phyloP scores from a whole-genome alignment of 1,140 invertebrate genomes.

The Conus ventricosus region DNA sequence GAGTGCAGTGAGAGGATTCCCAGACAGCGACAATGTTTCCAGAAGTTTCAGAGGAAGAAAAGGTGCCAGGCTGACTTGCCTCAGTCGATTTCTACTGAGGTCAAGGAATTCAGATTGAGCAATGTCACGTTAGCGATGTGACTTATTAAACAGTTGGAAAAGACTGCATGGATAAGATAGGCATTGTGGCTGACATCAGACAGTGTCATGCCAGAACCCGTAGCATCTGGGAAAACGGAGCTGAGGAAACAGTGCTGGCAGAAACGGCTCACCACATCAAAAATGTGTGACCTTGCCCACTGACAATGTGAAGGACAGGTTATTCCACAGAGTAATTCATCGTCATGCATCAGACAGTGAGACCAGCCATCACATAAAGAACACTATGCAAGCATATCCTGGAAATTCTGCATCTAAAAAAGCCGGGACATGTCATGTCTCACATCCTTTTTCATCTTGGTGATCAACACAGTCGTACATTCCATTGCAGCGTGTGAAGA shows the following conservation, averaged over 20 bases:
- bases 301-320: not conserved
- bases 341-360: slow-evolving; percentile 17
- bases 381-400: not conserved
- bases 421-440: not conserved
- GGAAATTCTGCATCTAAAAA: not conserved
- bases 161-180: not conserved
- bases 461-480: not conserved
- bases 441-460: not conserved
- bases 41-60: not conserved
- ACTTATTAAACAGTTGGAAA: not conserved
- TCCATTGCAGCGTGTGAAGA: slow-evolving; percentile 23
- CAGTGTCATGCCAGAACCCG: not conserved
- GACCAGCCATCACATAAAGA: slow-evolving; percentile 13
- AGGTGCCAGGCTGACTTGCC: not conserved
- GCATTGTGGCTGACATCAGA: not conserved
- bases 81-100: not conserved
- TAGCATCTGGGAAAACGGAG: slow-evolving; percentile 12
- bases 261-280: not conserved
- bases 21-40: not conserved
- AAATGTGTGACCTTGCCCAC: slow-evolving; percentile 7
- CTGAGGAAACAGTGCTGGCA: not conserved
- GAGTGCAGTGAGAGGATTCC: not conserved
- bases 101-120: not conserved
- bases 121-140: not conserved
- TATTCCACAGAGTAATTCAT: slow-evolving; percentile 10